These are phyloP conservation scores for Cladopsammia gracilis DNA, from an alignment of 64 coral and sea anemone genomes.

Conservation along the genomic window DNA sequence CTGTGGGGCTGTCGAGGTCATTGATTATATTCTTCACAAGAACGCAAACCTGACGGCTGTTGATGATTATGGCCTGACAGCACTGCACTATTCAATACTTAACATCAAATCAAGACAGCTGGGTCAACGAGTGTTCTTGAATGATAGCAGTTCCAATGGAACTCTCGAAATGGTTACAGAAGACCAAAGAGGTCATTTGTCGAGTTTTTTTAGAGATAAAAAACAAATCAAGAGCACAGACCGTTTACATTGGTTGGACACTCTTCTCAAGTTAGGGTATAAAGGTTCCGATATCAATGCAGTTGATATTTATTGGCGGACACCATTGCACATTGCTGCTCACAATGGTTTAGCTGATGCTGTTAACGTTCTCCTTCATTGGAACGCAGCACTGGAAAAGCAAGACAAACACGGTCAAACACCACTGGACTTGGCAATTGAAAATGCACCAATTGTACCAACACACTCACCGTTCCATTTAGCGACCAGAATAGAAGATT, in stretches of 20 bases:
- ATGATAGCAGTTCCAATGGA: too few relatives aligned
- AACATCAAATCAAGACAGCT: too few relatives aligned
- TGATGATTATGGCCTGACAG: constrained; percentile 7
- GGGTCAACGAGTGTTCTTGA: too few relatives aligned
- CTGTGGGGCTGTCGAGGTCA: constrained; percentile 6
- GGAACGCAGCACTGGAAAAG: background rate
- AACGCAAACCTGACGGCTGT: constrained; percentile 17
- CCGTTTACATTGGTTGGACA: background rate
- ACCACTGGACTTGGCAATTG: constrained; percentile 18
- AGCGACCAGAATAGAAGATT: background rate
- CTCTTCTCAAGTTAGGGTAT: background rate
- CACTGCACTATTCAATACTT: too few relatives aligned
- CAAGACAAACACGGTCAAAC: constrained; percentile 10
- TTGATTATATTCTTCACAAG: background rate
- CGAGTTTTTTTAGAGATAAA: background rate
- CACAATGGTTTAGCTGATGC: constrained; percentile 6
- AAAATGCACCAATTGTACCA: background rate
- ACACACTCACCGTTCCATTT: too few relatives aligned
- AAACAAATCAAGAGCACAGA: background rate
- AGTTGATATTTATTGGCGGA: constrained; percentile 11
- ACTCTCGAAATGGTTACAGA: background rate
- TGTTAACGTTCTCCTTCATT: background rate
- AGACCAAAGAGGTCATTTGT: too few relatives aligned
- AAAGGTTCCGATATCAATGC: background rate
- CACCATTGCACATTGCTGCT: constrained; percentile 35